Evolutionary conservation across 2,888 invertebrate genomes (phyloP).

Genomic region (Drosophila nigricruria): DNA sequence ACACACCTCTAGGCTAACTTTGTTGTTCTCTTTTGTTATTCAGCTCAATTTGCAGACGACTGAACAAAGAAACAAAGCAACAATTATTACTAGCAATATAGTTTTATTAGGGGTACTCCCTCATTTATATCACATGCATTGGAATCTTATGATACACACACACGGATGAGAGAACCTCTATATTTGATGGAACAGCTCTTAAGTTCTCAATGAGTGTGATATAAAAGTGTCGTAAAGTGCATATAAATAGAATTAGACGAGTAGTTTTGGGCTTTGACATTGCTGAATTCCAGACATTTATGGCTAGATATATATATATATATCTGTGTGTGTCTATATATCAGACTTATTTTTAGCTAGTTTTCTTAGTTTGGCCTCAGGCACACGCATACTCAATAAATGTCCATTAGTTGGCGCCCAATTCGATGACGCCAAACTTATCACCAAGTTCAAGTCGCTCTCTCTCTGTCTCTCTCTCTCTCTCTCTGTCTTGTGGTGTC

Average conservation of each 20-base stretch:
- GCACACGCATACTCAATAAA: conserved; percentile 1
- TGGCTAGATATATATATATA: neutral
- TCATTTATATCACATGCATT: neutral
- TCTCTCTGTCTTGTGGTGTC: neutral
- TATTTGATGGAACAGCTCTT: neutral
- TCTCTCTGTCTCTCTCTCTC: neutral
- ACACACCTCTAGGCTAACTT: neutral
- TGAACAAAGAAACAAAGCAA: neutral
- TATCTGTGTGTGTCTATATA: neutral
- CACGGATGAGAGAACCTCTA: too few relatives aligned
- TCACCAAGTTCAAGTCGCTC: conserved; percentile 49
- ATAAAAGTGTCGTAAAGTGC: conserved; percentile 44
- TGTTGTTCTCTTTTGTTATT: neutral
- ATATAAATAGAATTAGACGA: conserved; percentile 34
- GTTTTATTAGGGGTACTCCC: conserved; percentile 17
- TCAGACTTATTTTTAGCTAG: conserved; percentile 25
- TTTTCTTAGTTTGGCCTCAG: neutral
- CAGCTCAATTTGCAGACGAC: neutral
- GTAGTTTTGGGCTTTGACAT: conserved; percentile 22
- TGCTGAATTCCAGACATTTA: conserved; percentile 16
- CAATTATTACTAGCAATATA: neutral
- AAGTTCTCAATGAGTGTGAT: conserved; percentile 16
- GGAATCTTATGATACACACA: too few relatives aligned
- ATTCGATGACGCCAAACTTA: too few relatives aligned
- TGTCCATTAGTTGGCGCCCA: conserved; percentile 23